Evolutionary conservation across 2,888 invertebrate genomes (phyloP), one percentile per base, ranked within the genome.

Genomic region (Lamellibrachia columna): DNA sequence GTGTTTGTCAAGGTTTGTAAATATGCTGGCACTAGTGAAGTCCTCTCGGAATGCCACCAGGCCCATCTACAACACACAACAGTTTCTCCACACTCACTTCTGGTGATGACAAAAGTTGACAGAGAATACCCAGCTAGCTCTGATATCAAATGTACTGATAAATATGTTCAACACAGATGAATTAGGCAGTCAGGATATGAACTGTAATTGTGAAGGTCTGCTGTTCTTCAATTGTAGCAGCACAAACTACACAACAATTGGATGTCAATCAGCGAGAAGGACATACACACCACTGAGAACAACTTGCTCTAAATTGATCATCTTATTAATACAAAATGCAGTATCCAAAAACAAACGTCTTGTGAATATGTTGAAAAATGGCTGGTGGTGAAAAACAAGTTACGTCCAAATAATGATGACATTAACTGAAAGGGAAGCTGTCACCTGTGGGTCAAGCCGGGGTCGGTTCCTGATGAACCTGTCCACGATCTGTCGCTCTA

Each of bases 1-100:
- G 91, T 94, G 94, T 55, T 94, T 94, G n/a, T 93, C 90, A 22
- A 95, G 93, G 28, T 93, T 93, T 53, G 92, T 93, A 92, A 95
- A 94, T 2, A 95, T 94, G 40, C 93, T 93, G n/a, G 94, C 94
- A 93, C 94, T 95, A 28, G 95, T 95, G 53, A 94, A 93, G 91
- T 95, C 95, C 92, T 95, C 94, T 92, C 94, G 92, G 93, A 94
- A 95, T 1, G 93, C 90, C 94, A 95, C 94, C 7, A 93, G 94
- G 6, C 95, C 94, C 91, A 95, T 94, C 95, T 95, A 93, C 92
- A n/a, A 92, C 40, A 92, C 91, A 93, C 1, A 92, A 75, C 75
- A 11, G 15, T 15, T 15, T 75, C 11, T 11, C 58, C n/a, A 75
- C 40, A 40, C 40, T 40, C 40, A 40, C 40, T 40, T 40, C 40